Conservation (phyloP, 2,888 invertebrate genomes). For the Melieria picta region DNA sequence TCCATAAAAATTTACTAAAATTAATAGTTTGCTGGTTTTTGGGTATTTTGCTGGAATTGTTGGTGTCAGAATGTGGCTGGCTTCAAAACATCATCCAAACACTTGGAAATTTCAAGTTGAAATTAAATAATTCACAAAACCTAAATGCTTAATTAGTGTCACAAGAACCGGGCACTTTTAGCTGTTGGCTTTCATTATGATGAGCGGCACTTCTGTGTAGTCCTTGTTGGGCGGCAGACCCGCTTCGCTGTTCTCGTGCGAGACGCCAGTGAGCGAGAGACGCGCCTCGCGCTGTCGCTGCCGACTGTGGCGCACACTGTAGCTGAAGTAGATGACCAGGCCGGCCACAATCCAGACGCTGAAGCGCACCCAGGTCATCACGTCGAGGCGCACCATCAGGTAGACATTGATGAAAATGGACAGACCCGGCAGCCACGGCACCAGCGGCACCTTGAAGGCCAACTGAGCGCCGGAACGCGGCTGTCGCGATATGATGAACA, state of each 20-base stretch:
- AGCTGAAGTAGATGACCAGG: slow-evolving; percentile 70
- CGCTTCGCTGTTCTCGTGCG: slow-evolving; percentile 47
- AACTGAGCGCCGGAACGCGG: slow-evolving; percentile 73
- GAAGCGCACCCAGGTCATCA: slow-evolving; percentile 85
- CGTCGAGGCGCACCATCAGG: slow-evolving; percentile 75
- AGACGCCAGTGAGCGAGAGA: slow-evolving; percentile 44
- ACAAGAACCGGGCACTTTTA: slow-evolving; percentile 12
- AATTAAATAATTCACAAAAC: no score
- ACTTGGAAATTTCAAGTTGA: no score
- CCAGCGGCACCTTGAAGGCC: slow-evolving; percentile 79
- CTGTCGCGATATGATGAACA: slow-evolving; percentile 71
- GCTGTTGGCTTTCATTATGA: slow-evolving; percentile 42
- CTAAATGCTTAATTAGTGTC: no score
- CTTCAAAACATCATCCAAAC: no score
- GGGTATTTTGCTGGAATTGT: no score
- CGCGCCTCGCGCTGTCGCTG: slow-evolving; percentile 50
- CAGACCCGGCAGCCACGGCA: slow-evolving; percentile 82
- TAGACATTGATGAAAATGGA: slow-evolving; percentile 87
- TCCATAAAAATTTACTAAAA: not conserved
- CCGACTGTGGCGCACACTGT: slow-evolving; percentile 70
- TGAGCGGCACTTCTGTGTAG: slow-evolving; percentile 43
- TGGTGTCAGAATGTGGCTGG: no score
- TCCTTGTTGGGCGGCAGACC: slow-evolving; percentile 36
- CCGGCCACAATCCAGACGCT: slow-evolving; percentile 80
- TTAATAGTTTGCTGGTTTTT: not conserved